Percentiles rank a stretch among this genome's conserved stretches.
phyloP scores from a whole-genome alignment of 2,888 invertebrate species.

The Dinocampus coccinellae region DNA sequence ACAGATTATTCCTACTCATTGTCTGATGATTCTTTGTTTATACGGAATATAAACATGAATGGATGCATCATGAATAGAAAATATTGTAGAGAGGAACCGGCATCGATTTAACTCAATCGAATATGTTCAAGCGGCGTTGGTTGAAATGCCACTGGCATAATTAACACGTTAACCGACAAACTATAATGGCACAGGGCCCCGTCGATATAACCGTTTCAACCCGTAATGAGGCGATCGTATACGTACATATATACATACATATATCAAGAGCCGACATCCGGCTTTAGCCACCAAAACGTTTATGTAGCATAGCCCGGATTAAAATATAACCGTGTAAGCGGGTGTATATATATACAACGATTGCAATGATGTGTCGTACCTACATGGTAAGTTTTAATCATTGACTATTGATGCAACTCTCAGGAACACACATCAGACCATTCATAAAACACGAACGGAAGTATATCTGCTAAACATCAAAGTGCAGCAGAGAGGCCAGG shows the following conservation, averaged over 20 bases:
- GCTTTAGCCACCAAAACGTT: conserved; percentile 33
- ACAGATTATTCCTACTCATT: no score
- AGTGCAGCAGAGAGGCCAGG: not conserved
- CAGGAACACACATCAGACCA: not conserved
- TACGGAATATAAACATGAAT: conserved; percentile 41
- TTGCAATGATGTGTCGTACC: not conserved
- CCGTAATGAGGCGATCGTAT: conserved; percentile 47
- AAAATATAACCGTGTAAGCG: not conserved
- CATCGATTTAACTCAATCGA: conserved; percentile 45
- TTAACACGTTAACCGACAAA: conserved; percentile 51
- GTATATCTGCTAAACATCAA: not conserved
- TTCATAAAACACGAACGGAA: not conserved
- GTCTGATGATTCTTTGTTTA: conserved; percentile 20
- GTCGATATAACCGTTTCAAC: conserved; percentile 47
- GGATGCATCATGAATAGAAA: conserved; percentile 37
- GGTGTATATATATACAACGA: not conserved
- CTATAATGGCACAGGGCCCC: conserved; percentile 45
- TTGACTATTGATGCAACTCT: not conserved
- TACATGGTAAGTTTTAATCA: not conserved
- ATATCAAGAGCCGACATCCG: conserved; percentile 51
- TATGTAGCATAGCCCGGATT: not conserved
- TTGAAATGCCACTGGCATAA: conserved; percentile 45
- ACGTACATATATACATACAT: conserved; percentile 45
- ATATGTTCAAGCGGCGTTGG: conserved; percentile 24
- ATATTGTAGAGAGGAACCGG: conserved; percentile 34